These are phyloP conservation scores for Chrysocyon brachyurus DNA, from an alignment of 2,797 vertebrate species.

Conservation along the genomic window DNA sequence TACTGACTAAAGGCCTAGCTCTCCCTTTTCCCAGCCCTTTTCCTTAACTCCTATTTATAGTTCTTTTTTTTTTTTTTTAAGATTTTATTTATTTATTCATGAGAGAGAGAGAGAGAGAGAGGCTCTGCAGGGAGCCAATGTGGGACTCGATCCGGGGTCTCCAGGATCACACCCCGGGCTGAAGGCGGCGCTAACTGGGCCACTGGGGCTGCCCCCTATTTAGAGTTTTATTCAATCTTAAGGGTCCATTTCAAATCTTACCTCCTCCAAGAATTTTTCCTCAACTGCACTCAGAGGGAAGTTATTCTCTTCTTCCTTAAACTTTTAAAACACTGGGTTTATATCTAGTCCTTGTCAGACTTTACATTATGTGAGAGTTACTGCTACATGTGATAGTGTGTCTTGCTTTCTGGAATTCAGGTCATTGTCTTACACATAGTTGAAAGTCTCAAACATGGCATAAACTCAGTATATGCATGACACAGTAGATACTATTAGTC, in stretches of 20 bases:
- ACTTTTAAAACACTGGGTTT: neutral
- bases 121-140: no score
- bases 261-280: neutral
- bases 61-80: neutral
- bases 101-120: no score
- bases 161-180: no score
- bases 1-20: neutral
- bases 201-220: neutral
- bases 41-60: neutral
- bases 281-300: neutral
- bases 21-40: neutral
- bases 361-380: neutral
- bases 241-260: conserved; percentile 41
- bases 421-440: neutral
- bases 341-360: neutral
- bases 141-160: no score
- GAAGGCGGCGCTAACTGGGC: no score
- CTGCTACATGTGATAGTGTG: neutral
- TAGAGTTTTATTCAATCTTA: neutral
- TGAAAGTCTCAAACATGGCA: neutral
- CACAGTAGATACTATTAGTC: neutral
- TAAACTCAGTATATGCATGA: neutral
- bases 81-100: no score
- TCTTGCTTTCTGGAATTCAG: neutral
- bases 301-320: neutral